Evolutionary conservation across 2,113 vertebrate genomes (phyloP).

Genomic region (Melanerpes formicivorus): DNA sequence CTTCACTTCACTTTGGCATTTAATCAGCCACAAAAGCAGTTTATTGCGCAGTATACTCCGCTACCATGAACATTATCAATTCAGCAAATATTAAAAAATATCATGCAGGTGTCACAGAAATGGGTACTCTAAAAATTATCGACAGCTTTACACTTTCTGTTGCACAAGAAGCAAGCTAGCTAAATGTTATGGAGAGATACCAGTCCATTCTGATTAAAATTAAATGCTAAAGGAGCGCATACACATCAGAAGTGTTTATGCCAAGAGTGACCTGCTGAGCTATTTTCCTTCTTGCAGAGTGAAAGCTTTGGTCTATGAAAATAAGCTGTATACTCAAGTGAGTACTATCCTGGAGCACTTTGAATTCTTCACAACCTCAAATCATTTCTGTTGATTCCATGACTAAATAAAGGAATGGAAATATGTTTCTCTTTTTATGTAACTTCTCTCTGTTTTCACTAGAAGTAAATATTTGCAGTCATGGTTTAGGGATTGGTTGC

Average conservation of each 20-base stretch:
- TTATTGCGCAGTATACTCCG: constrained; percentile 43
- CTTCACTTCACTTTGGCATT: constrained; percentile 62
- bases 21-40: constrained; percentile 70
- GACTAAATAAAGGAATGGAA: constrained; percentile 57
- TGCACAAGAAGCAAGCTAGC: constrained; percentile 24
- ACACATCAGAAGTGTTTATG: neutral
- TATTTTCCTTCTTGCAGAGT: constrained; percentile 6
- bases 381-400: constrained; percentile 53
- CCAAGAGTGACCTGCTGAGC: neutral
- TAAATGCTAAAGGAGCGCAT: constrained; percentile 10
- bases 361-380: constrained; percentile 30
- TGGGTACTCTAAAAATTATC: constrained; percentile 45
- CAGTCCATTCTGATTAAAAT: constrained; percentile 13
- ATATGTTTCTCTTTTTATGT: constrained; percentile 34
- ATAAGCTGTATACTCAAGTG: constrained; percentile 23
- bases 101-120: constrained; percentile 49
- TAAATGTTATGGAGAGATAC: constrained; percentile 23
- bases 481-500: constrained; percentile 40
- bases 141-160: constrained; percentile 3
- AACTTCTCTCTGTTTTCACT: constrained; percentile 35
- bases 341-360: neutral
- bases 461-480: constrained; percentile 45
- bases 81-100: constrained; percentile 69
- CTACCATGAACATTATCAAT: constrained; percentile 62
- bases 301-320: constrained; percentile 39